phyloP scores from a whole-genome alignment of 2,113 vertebrate species.

The Dolichotis patagonum region DNA sequence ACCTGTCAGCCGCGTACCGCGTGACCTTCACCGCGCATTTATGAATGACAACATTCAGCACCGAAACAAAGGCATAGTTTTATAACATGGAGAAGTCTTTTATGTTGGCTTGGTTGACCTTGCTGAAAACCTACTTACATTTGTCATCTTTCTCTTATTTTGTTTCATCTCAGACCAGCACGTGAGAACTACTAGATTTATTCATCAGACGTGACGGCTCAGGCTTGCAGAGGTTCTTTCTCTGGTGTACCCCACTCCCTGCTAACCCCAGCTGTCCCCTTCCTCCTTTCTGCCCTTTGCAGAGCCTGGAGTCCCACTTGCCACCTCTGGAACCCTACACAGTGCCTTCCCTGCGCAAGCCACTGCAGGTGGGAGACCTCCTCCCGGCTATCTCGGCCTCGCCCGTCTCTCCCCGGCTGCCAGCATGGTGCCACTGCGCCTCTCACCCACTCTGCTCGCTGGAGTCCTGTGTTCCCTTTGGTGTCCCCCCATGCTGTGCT shows the following conservation, averaged over 20 bases:
- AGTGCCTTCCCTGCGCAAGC: neutral
- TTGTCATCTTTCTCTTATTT: neutral
- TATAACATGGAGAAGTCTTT: neutral
- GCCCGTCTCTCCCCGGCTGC: rapidly evolving
- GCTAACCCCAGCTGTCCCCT: neutral
- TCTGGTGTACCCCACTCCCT: neutral
- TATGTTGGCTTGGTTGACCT: neutral
- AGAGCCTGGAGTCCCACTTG: neutral
- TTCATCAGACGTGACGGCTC: neutral
- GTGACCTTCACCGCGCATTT: neutral
- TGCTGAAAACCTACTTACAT: neutral
- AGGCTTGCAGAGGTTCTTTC: neutral
- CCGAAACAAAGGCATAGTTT: neutral
- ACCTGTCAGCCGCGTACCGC: neutral
- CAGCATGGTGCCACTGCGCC: rapidly evolving
- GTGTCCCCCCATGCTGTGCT: neutral
- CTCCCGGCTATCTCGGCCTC: neutral
- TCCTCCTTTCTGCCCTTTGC: neutral
- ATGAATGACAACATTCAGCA: slow-evolving; percentile 29
- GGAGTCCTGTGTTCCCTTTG: neutral
- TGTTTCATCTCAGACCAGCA: neutral
- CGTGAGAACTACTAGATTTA: neutral
- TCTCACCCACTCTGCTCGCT: neutral
- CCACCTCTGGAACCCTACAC: neutral
- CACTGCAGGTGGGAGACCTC: neutral